Evolutionary conservation across 2,797 vertebrate genomes (phyloP).

Genomic region (Leptoclinus maculatus): DNA sequence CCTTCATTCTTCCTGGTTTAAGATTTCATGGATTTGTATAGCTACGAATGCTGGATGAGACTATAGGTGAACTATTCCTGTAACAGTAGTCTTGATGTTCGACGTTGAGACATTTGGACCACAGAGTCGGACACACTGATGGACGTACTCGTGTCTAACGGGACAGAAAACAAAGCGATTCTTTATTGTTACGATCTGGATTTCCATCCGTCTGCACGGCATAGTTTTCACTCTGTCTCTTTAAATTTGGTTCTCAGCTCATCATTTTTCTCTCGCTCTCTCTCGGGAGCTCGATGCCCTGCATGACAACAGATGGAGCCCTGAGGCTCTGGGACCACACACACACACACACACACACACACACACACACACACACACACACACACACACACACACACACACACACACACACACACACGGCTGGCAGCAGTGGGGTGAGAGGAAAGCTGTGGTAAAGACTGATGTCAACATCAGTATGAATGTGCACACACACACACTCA

Average conservation of each 20-base stretch:
- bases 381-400: conserved; percentile 31
- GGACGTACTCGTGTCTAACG: conserved; percentile 3
- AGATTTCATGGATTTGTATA: too few relatives aligned
- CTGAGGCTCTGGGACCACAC: conserved; percentile 70
- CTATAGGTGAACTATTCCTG: background rate
- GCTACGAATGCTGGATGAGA: too few relatives aligned
- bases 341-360: conserved; percentile 22
- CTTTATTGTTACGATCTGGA: conserved; percentile 7
- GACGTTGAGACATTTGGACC: background rate
- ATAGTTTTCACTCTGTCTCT: conserved; percentile 55
- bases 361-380: conserved; percentile 50
- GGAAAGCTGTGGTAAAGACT: conserved; percentile 56
- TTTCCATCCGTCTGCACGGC: conserved; percentile 1
- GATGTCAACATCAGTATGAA: conserved; percentile 67
- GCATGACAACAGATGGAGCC: conserved; percentile 82
- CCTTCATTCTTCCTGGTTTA: too few relatives aligned
- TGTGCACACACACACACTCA: conserved; percentile 20
- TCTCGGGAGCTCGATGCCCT: conserved; percentile 67
- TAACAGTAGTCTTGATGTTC: background rate
- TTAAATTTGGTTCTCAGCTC: conserved; percentile 67
- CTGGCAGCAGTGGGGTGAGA: conserved; percentile 35
- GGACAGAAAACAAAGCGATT: background rate
- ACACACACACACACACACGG: conserved; percentile 20
- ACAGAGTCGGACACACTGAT: background rate
- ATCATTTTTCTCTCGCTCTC: conserved; percentile 45